These are phyloP conservation scores for Semotilus atromaculatus DNA, from an alignment of 2,797 vertebrate species.

Conservation along the genomic window DNA sequence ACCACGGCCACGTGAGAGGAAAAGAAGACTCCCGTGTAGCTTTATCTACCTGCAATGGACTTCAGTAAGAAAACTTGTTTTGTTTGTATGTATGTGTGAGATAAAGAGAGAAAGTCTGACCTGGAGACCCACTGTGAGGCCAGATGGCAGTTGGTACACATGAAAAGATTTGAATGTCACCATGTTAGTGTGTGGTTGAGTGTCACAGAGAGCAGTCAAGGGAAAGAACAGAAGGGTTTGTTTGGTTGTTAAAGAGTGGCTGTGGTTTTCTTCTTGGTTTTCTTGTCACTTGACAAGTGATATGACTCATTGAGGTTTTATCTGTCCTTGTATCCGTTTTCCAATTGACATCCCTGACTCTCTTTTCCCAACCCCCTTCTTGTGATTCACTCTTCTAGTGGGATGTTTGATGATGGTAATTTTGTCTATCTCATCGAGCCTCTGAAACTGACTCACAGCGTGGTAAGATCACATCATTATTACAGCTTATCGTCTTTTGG, in stretches of 20 bases:
- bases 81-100: conserved; percentile 32
- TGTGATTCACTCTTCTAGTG: conserved; percentile 70
- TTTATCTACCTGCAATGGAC: conserved; percentile 87
- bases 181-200: conserved; percentile 56
- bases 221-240: conserved; percentile 26
- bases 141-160: conserved; percentile 61
- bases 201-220: conserved; percentile 49
- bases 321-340: conserved; percentile 4
- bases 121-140: conserved; percentile 57
- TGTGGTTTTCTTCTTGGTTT: conserved; percentile 31
- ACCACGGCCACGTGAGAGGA: conserved; percentile 85
- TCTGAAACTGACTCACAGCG: conserved; percentile 74
- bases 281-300: neutral
- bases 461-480: conserved; percentile 71
- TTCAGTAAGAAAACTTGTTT: conserved; percentile 77
- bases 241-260: neutral
- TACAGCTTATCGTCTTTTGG: conserved; percentile 47
- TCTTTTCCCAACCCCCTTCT: conserved; percentile 10
- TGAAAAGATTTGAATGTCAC: conserved; percentile 62
- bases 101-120: conserved; percentile 27
- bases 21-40: conserved; percentile 81
- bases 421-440: conserved; percentile 85
- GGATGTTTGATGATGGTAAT: conserved; percentile 84
- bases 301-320: conserved; percentile 18
- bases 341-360: neutral